Base-by-base conservation (phyloP, 1,140 invertebrate species). In the Mamestra configurata region DNA sequence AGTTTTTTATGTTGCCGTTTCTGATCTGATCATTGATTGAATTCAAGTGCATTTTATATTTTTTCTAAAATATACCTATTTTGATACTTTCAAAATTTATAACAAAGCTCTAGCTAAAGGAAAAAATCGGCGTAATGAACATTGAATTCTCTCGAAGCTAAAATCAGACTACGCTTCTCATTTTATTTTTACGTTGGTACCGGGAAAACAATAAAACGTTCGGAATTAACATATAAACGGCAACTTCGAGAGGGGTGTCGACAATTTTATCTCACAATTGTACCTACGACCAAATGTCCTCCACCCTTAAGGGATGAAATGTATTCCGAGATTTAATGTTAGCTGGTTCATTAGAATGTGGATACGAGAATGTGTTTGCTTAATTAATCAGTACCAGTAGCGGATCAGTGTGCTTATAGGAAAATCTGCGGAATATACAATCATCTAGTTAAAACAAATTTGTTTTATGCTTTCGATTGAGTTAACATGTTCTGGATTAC, bases 191-290 rank as follows among this genome's bases (percentile, higher is more conserved):
- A 76, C 75, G 77, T 51, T 75, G 64, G 57, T 70, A 71, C 77
- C 40, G 79, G 70, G 61, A 66, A 88, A 82, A 88, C 82, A 88
- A 86, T 88, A 84, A 86, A 88, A 80, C 80, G 72, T 82, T 81
- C 68, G 61, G 72, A 86, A 88, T 88, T 88, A 84, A 85, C 86
- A 88, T 88, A 88, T 82, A 86, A 88, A 88, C 83, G 83, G 78
- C 72, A 37, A 68, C 27, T 68, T 46, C 13, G 20, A 49, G 64
- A 68, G 64, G 64, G 35, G 64, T 68, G 64, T 68, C 64, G 64
- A 68, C 64, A 68, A 68, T 68, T 68, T 68, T 68, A 68, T 68
- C 64, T 68, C 40, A 40, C 64, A 49, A 68, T 68, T 68, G 64
- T 68, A 46, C 64, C 64, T 68, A 68, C 64, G 40, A 40, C 64